These are phyloP conservation scores for Mesocentrotus franciscanus DNA, from an alignment of 53 echinoderm and acorn worm species.

Conservation along the genomic window DNA sequence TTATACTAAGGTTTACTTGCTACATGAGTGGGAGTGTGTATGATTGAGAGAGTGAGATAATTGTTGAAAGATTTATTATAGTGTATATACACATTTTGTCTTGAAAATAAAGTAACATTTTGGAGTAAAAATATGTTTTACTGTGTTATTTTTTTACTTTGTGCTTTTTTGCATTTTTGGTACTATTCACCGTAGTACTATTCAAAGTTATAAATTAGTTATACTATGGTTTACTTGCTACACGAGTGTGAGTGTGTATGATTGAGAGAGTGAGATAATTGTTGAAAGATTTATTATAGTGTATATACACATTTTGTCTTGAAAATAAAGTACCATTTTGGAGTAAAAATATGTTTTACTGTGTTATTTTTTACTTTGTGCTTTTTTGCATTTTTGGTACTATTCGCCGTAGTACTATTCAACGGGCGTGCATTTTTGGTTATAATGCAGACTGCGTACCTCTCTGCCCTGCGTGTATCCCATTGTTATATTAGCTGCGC, in stretches of 20 bases:
- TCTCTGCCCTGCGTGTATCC: no score
- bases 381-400: no score
- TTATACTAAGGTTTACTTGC: neutral
- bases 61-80: neutral
- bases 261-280: neutral
- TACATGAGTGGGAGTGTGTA: neutral
- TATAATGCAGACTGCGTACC: no score
- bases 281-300: neutral
- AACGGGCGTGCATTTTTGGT: no score
- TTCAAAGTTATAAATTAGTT: no score
- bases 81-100: slow-evolving; percentile 50
- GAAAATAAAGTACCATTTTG: slow-evolving; percentile 36
- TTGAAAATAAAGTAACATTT: slow-evolving; percentile 44
- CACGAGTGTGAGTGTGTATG: neutral
- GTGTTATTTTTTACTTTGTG: neutral
- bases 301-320: slow-evolving; percentile 52
- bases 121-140: neutral
- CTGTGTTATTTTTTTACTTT: neutral
- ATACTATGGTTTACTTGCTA: neutral
- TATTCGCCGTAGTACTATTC: no score
- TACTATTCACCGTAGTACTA: no score
- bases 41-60: neutral
- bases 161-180: no score
- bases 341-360: neutral
- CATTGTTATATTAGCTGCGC: no score